Evolutionary conservation across 2,113 vertebrate genomes (phyloP).

Genomic region (Caloenas nicobarica): DNA sequence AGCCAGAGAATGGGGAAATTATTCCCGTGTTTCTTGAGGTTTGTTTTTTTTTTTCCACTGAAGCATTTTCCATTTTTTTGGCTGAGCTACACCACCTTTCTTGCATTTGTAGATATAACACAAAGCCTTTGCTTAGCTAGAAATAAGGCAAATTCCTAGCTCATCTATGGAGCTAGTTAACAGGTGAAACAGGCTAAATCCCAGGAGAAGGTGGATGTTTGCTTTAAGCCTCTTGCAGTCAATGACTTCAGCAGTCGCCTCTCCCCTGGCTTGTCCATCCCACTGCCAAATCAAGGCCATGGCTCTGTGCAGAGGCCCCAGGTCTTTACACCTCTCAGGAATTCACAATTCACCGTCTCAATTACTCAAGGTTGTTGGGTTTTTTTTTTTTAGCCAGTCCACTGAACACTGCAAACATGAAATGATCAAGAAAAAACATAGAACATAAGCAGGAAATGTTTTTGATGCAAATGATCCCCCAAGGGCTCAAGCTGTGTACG

Average conservation of each 20-base stretch:
- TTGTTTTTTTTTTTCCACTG: not conserved
- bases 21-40: not conserved
- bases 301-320: not conserved
- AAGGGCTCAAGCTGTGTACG: not conserved
- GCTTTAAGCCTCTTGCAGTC: not conserved
- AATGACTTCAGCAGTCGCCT: not conserved
- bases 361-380: not conserved
- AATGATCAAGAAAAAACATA: not conserved
- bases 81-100: too few species aligned
- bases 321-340: not conserved
- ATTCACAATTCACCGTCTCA: not conserved
- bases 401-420: not conserved
- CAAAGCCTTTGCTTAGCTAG: not conserved
- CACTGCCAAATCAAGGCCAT: fast-evolving
- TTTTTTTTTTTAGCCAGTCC: not conserved
- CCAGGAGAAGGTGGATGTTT: not conserved
- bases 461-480: too few species aligned
- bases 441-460: not conserved
- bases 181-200: not conserved
- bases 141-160: not conserved
- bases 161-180: too few species aligned
- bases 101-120: not conserved
- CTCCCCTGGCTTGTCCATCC: not conserved
- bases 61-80: not conserved
- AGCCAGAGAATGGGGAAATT: too few species aligned